Evolutionary conservation across 2,888 invertebrate species (phyloP), one percentile per base, ranked within the genome.

Genomic region (Yponomeuta sedellus): DNA sequence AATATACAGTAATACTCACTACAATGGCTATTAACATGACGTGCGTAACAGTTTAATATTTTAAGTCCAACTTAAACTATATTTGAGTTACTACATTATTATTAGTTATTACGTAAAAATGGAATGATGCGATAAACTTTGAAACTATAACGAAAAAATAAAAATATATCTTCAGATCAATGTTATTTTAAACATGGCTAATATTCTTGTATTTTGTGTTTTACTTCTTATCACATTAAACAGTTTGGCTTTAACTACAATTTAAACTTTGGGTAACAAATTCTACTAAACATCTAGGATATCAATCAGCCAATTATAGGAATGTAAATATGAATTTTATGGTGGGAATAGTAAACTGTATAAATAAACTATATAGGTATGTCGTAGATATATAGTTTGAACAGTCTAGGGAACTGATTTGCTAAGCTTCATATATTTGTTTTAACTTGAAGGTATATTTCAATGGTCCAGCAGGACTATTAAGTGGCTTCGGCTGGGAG

Each of bases 391-490:
- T n/a, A 1, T 40, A 62, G 16, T n/a, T 62, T 19, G 25, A 16
- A 16, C 64, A 56, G 67, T 61, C 67, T 71, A 75, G 72, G 68
- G 70, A 73, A 73, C 68, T 71, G 57, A 39, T 69, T 71, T 16
- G 10, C n/a, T 25, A 28, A 22, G 19, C 19, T 64, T 52, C 20
- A 74, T 81, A 86, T 71, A 71, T 80, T 74, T 87, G 88, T 77
- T 89, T 88, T 71, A 90, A 78, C 71, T 80, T 79, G 71, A 91
- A 88, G 10, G 91, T 91, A 73, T 88, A 91, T 80, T 90, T 91
- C 44, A 91, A 80, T 69, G 83, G 81, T 39, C 88, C 87, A 19
- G 75, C 71, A 57, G 81, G 74, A 44, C 75, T 71, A 68, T 75
- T 76, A 67, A 80, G 75, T 57, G 78, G 69, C 70, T 81, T 83